Base-by-base conservation (phyloP, 2,888 invertebrate genomes). In the Melieria crassipennis region DNA sequence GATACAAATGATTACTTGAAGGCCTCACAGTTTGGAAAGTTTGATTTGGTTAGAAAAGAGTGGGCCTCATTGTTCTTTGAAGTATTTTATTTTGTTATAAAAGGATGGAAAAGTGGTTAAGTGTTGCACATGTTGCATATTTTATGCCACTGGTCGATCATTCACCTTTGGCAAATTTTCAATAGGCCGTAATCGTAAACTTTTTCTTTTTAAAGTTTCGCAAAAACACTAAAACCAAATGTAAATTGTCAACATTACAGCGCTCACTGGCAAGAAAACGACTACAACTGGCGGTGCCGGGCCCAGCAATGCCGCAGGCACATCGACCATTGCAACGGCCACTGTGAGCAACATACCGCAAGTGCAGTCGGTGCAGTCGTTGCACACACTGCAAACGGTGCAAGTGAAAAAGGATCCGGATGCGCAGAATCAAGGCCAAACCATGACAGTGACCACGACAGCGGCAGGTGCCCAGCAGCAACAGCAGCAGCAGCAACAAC, bases 371-470 rank as follows among this genome's bases (percentile, higher is more conserved):
- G 86, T 86, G 74, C 85, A 85, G 78, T 85, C 86, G 47, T 71
- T 86, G 70, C 87, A 86, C 69, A 85, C 85, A 5, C 69, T 87
- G 71, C 87, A 86, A 74, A 82, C 85, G 42, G 86, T 86, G 48
- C 86, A 86, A 77, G 87, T 87, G 11, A 87, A 87, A 75, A 87
- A 87, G 80, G 86, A 86, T 80, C 87, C 87, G 47, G 87, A 87
- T 81, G 85, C 85, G 75, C 84, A 84, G 66, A 80, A 81, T 64
- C 81, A 83, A 16, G 69, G 61, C 9, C 74, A 76, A 68, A 74
- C 73, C 47, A 75, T 75, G 71, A 75, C 76, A 57, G 74, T 77
- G 67, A 75, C 78, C 58, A 74, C 77, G 7, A 71, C 73, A 30
- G 73, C 72, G 11, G 74, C 71, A n/a, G 79, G 79, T 5, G 81